A percentile compares a stretch with the other conserved stretches of the same genome.
Evolutionary conservation across 2,888 invertebrate species (phyloP).

Genomic region (Hypomecis punctinalis): DNA sequence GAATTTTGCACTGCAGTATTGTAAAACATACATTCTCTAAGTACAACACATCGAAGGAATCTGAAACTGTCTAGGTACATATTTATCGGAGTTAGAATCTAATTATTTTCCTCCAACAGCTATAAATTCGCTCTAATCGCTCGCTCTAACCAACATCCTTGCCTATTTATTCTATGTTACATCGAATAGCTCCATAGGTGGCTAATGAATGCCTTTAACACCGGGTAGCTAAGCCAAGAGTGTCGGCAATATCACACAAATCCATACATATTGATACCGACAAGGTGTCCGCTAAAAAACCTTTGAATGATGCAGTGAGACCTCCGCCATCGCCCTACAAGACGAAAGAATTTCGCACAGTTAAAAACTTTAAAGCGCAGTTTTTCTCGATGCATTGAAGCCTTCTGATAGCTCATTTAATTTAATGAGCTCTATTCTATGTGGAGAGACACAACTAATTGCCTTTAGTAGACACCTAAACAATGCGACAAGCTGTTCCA

Average conservation of each 20-base stretch:
- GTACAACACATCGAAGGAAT: too few relatives aligned
- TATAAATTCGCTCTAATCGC: not conserved
- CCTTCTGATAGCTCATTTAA: slow-evolving; percentile 78
- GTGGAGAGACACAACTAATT: slow-evolving; percentile 21
- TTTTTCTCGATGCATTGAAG: slow-evolving; percentile 73
- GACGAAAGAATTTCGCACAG: slow-evolving; percentile 78
- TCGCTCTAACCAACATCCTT: not conserved
- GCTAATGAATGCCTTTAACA: slow-evolving; percentile 28
- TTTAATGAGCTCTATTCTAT: slow-evolving; percentile 71
- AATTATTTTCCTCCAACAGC: not conserved
- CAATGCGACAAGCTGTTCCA: too few relatives aligned
- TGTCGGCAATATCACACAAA: slow-evolving; percentile 72
- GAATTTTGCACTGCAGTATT: too few relatives aligned
- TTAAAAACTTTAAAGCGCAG: slow-evolving; percentile 68
- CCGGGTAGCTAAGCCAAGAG: slow-evolving; percentile 9
- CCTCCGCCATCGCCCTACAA: slow-evolving; percentile 74
- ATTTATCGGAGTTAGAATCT: not conserved
- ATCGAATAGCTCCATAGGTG: not conserved
- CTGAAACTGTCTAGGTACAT: not conserved
- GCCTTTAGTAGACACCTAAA: slow-evolving; percentile 21
- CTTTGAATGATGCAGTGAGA: slow-evolving; percentile 83
- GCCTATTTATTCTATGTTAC: not conserved
- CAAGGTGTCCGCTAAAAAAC: slow-evolving; percentile 81
- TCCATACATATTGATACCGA: slow-evolving; percentile 79
- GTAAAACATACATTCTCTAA: too few relatives aligned